A percentile compares a stretch with the other conserved stretches of the same genome.
Evolutionary conservation across 2,888 invertebrate genomes (phyloP).

Genomic region (Thymelicus lineola): DNA sequence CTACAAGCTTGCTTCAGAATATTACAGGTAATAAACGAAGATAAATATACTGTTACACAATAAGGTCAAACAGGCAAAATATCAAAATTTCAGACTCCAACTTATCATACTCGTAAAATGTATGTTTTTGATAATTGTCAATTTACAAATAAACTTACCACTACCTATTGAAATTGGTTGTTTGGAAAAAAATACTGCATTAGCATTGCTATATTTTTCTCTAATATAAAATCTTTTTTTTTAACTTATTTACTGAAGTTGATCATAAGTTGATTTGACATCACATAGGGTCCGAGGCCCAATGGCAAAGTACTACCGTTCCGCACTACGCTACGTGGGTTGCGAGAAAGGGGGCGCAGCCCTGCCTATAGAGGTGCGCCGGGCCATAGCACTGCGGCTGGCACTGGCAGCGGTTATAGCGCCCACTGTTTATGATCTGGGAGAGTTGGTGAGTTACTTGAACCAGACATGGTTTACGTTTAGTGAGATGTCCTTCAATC

Average conservation of each 20-base stretch:
- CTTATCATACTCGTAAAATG: too few species aligned
- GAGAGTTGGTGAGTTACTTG: slow-evolving; percentile 90
- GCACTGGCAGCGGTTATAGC: slow-evolving; percentile 97
- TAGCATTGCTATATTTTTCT: too few species aligned
- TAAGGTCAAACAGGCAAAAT: too few species aligned
- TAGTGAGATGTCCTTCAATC: too few species aligned
- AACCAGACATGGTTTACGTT: not conserved
- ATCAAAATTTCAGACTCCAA: too few species aligned
- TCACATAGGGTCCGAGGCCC: slow-evolving; percentile 89
- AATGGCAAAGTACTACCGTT: slow-evolving; percentile 97
- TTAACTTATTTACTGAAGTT: too few species aligned
- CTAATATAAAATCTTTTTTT: too few species aligned
- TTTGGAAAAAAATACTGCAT: too few species aligned
- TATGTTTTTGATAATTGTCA: too few species aligned
- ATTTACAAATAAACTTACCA: too few species aligned
- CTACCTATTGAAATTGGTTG: too few species aligned
- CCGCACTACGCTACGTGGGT: slow-evolving; percentile 92
- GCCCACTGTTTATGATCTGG: slow-evolving; percentile 98
- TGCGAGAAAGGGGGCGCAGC: slow-evolving; percentile 66
- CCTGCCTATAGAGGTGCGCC: slow-evolving; percentile 58
- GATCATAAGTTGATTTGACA: not conserved
- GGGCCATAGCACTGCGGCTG: slow-evolving; percentile 91
- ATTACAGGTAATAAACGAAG: slow-evolving; percentile 88
- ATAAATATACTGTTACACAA: too few species aligned
- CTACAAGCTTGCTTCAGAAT: slow-evolving; percentile 96